Evolutionary conservation across 2,888 invertebrate species (phyloP).

Genomic region (Herminia tarsipennalis): DNA sequence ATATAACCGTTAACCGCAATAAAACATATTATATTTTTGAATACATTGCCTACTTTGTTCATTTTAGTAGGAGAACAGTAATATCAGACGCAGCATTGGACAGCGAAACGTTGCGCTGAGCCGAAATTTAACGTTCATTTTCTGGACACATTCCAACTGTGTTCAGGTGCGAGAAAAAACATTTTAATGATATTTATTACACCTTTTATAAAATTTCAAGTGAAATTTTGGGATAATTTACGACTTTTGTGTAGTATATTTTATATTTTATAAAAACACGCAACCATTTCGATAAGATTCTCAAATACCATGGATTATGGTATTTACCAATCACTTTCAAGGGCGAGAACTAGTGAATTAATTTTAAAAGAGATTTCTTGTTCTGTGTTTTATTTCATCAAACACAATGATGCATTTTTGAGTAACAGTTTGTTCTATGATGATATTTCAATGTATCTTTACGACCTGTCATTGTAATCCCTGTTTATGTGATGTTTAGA

Average conservation of each 20-base stretch:
- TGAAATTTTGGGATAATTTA: conserved; percentile 49
- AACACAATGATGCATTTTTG: too few species aligned
- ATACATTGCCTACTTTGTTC: conserved; percentile 42
- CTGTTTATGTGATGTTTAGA: too few species aligned
- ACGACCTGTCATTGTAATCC: too few species aligned
- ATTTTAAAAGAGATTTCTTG: too few species aligned
- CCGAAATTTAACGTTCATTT: conserved; percentile 33
- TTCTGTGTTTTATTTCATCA: too few species aligned
- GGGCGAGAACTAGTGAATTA: too few species aligned
- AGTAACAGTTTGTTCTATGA: too few species aligned
- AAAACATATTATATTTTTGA: conserved; percentile 36
- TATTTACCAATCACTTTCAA: too few species aligned
- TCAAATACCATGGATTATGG: conserved; percentile 22
- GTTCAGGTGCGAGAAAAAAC: conserved; percentile 58
- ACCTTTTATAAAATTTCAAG: conserved; percentile 51
- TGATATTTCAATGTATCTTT: too few species aligned
- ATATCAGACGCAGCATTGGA: conserved; percentile 41
- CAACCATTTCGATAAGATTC: conserved; percentile 22
- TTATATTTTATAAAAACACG: conserved; percentile 33
- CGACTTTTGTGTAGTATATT: conserved; percentile 34
- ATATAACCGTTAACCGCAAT: conserved; percentile 25
- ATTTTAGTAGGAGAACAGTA: conserved; percentile 30
- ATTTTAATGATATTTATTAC: conserved; percentile 52
- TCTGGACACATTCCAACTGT: conserved; percentile 51
- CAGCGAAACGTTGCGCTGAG: conserved; percentile 32